phyloP scores from a whole-genome alignment of 2,113 vertebrate genomes.

The Salvelinus alpinus region DNA sequence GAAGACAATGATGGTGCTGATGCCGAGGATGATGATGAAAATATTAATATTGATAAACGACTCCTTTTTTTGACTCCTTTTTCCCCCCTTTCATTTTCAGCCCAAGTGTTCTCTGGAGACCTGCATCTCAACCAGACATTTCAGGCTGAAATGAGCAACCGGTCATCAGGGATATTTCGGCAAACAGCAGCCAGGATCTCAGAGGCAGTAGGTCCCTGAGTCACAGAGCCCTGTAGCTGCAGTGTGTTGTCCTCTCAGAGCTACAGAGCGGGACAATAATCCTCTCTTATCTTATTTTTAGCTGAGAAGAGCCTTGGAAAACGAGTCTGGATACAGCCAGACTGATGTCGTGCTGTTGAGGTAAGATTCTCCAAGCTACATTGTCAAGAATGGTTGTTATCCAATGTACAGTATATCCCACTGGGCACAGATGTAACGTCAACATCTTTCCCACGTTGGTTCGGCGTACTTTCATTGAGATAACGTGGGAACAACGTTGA shows the following conservation, averaged over 20 bases:
- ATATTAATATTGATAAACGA: not conserved
- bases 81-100: conserved; percentile 38
- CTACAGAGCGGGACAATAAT: not conserved
- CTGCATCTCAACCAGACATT: conserved; percentile 58
- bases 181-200: conserved; percentile 31
- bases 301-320: conserved; percentile 43
- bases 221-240: not conserved
- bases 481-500: no score
- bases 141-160: conserved; percentile 53
- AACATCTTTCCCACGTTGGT: not conserved
- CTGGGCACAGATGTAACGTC: no score
- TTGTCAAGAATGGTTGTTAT: not conserved
- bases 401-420: no score
- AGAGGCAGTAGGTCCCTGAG: conserved; percentile 46
- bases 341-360: conserved; percentile 58
- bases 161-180: conserved; percentile 52
- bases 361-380: conserved; percentile 51
- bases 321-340: conserved; percentile 40
- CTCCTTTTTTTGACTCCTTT: not conserved
- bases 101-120: conserved; percentile 66
- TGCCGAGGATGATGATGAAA: no score
- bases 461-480: not conserved
- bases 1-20: not conserved
- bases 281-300: conserved; percentile 30
- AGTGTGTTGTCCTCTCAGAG: not conserved